Evolutionary conservation across 2,113 vertebrate species (phyloP).

Genomic region (Colius striatus): DNA sequence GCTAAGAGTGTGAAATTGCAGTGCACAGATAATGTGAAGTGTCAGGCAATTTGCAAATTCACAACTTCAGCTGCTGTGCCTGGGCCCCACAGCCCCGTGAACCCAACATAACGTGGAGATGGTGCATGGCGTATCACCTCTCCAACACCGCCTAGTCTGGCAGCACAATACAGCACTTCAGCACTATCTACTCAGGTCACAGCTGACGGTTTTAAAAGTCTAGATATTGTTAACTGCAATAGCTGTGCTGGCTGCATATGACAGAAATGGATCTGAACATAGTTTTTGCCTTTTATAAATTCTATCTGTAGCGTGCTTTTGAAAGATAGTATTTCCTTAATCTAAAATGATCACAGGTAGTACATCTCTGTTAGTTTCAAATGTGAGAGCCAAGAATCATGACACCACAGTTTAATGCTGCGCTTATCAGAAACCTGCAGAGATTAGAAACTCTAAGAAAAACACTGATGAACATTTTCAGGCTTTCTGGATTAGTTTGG

Average conservation of each 20-base stretch:
- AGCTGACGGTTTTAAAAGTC: neutral
- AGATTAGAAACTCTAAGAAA: slow-evolving; percentile 52
- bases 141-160: neutral
- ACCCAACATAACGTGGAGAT: rapidly evolving
- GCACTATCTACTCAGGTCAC: neutral
- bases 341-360: slow-evolving; percentile 56
- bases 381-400: slow-evolving; percentile 34
- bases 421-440: slow-evolving; percentile 57
- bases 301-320: neutral
- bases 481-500: slow-evolving; percentile 44
- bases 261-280: neutral
- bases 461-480: slow-evolving; percentile 7
- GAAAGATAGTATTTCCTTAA: slow-evolving; percentile 42
- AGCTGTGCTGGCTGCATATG: neutral
- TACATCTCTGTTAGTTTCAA: slow-evolving; percentile 48
- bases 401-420: slow-evolving; percentile 30
- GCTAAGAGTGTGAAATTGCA: neutral
- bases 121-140: rapidly evolving
- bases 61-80: neutral
- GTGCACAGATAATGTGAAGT: rapidly evolving
- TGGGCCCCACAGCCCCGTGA: neutral
- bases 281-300: neutral
- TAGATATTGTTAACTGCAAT: neutral
- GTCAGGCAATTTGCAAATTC: slow-evolving; percentile 20
- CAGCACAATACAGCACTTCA: neutral